A percentile compares a stretch with the other conserved stretches of the same genome.
These are phyloP conservation scores for Mus pahari DNA, from an alignment of 2,113 vertebrate genomes.

Conservation along the genomic window DNA sequence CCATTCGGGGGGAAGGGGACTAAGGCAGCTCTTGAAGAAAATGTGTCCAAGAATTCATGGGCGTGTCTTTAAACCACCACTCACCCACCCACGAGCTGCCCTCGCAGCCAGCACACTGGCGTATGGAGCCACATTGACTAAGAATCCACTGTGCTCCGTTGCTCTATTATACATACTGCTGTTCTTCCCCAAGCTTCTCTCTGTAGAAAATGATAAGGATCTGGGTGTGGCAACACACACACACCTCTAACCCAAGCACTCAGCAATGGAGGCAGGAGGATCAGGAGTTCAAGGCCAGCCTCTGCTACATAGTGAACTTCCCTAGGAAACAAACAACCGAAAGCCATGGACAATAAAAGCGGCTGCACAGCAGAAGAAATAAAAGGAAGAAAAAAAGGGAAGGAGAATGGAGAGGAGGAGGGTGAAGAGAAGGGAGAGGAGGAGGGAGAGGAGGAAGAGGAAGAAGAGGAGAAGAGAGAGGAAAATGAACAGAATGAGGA, in stretches of 20 bases:
- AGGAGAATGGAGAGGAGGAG: too few species aligned
- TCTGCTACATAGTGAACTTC: neutral
- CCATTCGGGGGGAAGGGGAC: rapidly evolving
- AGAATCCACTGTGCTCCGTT: neutral
- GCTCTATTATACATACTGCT: neutral
- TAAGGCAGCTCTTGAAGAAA: neutral
- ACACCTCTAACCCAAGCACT: neutral
- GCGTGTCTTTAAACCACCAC: neutral
- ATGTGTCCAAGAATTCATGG: neutral
- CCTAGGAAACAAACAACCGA: neutral
- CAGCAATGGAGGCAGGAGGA: neutral
- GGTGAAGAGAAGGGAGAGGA: too few species aligned
- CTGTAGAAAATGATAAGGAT: neutral
- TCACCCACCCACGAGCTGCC: rapidly evolving
- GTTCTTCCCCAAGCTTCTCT: neutral
- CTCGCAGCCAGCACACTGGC: neutral
- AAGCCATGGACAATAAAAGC: neutral
- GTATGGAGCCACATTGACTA: rapidly evolving
- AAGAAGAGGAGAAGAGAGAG: rapidly evolving
- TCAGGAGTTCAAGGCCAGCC: neutral
- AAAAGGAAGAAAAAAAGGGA: neutral
- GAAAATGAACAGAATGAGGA: too few species aligned
- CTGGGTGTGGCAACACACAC: neutral
- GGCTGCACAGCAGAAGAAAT: neutral
- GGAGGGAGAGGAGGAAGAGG: rapidly evolving